phyloP scores from a whole-genome alignment of 2,797 vertebrate species.

The Gambelia wislizenii region DNA sequence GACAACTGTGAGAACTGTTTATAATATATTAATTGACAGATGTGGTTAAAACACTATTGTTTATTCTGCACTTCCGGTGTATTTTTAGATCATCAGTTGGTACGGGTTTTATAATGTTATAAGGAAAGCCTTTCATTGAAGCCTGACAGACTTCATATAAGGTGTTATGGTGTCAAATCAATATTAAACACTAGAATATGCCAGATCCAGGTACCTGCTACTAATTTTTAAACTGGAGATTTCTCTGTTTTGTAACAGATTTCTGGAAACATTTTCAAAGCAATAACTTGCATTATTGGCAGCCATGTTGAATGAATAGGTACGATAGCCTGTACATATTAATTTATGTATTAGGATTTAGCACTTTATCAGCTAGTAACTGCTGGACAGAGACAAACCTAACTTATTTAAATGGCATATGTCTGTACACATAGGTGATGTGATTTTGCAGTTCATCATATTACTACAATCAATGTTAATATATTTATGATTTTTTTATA shows the following conservation, averaged over 20 bases:
- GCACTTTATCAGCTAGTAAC: constrained; percentile 71
- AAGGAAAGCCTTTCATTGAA: constrained; percentile 16
- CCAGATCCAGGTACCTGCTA: not conserved
- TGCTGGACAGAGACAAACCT: constrained; percentile 45
- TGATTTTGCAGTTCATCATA: constrained; percentile 65
- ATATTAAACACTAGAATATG: not conserved
- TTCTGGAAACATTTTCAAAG: constrained; percentile 14
- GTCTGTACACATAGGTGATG: constrained; percentile 58
- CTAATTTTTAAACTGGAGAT: constrained; percentile 35
- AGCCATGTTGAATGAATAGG: constrained; percentile 44
- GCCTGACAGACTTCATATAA: not conserved
- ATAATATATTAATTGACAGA: constrained; percentile 56
- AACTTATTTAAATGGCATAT: constrained; percentile 61
- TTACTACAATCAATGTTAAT: constrained; percentile 65
- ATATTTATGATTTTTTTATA: constrained; percentile 79
- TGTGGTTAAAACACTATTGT: constrained; percentile 50
- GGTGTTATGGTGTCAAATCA: not conserved
- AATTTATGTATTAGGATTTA: constrained; percentile 59
- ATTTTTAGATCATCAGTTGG: constrained; percentile 51
- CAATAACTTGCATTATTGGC: constrained; percentile 3
- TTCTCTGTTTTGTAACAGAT: constrained; percentile 38
- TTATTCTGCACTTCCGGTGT: constrained; percentile 58
- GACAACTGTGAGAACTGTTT: constrained; percentile 30
- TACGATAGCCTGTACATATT: constrained; percentile 50
- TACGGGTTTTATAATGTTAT: constrained; percentile 42